Base-by-base conservation (phyloP, 2,797 vertebrate genomes). In the Phaenicophaeus curvirostris region DNA sequence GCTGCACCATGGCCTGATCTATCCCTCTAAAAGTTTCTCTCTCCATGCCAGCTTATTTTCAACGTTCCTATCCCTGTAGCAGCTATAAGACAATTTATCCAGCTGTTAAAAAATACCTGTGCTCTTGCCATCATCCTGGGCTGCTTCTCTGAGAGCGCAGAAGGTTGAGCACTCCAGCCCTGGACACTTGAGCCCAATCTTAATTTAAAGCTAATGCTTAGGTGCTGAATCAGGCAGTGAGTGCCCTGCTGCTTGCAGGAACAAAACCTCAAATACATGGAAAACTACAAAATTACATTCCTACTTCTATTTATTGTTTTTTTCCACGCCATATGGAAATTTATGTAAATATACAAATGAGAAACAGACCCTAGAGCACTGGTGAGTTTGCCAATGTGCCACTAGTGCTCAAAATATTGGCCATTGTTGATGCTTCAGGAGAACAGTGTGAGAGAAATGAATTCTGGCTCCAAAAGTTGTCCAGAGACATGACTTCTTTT, bases 291-390 rank as follows among this genome's bases (percentile, higher is more conserved):
- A 95, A 93, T 95, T 90, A 69, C 66, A 76, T 93, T 76, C 48
- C 68, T 78, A 62, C 72, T 78, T 95, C 92, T 93, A 54, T 90
- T 90, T 88, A 86, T 78, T 84, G n/a, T 90, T 94, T 90, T 96
- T 93, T 48, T 48, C 46, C 46, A 31, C 18, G 46, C 55, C 84
- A 90, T 57, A 96, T 96, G 97, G 83, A 97, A 97, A 97, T 97
- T 96, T 97, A 97, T 97, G 97, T 87, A 96, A 97, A 97, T 96
- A 92, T 13, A 55, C 79, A 92, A 90, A 96, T 94, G 95, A 96
- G 92, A 92, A 95, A 81, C 74, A 93, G 71, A 35, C 85, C 82
- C 85, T 20, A 73, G 92, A 93, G 87, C 77, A 68, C 74, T 95
- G 85, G 90, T 89, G 95, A 55, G 44, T 91, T 95, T 14, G 78